phyloP scores from a whole-genome alignment of 92 coral and sea anemone species.

The Micromussa lordhowensis region DNA sequence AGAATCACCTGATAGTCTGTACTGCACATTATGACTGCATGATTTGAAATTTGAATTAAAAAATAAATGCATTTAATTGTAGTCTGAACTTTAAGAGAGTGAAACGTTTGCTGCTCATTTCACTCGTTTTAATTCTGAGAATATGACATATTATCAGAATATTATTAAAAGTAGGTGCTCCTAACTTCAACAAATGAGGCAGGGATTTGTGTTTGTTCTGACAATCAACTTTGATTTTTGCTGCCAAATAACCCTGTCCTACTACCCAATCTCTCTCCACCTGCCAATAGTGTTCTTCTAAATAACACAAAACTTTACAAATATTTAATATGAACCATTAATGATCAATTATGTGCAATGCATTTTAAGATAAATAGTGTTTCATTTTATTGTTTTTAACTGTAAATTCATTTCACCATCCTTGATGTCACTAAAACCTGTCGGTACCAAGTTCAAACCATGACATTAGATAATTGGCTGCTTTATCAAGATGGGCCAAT shows the following conservation, averaged over 20 bases:
- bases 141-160: not conserved
- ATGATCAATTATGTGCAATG: not conserved
- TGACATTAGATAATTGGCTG: not conserved
- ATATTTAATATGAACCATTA: not conserved
- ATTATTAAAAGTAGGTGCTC: not conserved
- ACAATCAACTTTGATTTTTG: too few relatives aligned
- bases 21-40: too few relatives aligned
- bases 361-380: not conserved
- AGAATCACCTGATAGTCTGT: too few relatives aligned
- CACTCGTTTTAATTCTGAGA: too few relatives aligned
- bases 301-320: not conserved
- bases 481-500: not conserved
- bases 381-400: too few relatives aligned
- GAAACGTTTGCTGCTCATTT: too few relatives aligned
- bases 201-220: not conserved
- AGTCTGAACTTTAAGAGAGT: too few relatives aligned
- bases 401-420: too few relatives aligned
- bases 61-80: too few relatives aligned
- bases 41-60: too few relatives aligned
- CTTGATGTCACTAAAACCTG: too few relatives aligned
- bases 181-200: not conserved
- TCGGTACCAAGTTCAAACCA: too few relatives aligned
- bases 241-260: not conserved
- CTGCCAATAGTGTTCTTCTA: not conserved
- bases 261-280: not conserved